Base-by-base conservation (phyloP, 2,797 vertebrate genomes). In the Podarcis lilfordi region DNA sequence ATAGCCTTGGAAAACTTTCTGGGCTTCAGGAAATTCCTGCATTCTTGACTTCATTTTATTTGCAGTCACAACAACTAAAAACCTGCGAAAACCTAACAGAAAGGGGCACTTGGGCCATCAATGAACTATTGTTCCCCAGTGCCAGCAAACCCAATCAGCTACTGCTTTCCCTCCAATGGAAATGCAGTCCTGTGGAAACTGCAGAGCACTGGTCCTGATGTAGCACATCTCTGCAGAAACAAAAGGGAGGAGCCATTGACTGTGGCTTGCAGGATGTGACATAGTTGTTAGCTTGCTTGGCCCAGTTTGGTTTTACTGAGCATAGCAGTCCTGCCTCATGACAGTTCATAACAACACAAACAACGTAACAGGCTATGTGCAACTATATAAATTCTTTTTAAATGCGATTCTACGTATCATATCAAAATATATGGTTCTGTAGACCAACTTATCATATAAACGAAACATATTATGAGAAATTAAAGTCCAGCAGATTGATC, bases 1-100 rank as follows among this genome's bases (percentile, higher is more conserved):
- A 86, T 94, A n/a, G 68, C 72, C 72, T 37, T 0, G 79, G 90
- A 91, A 94, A 89, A 90, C 89, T 76, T 85, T 89, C 86, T 87
- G 82, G 93, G 88, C 89, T 94, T 93, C 92, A 95, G 95, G 96
- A 96, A 96, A 96, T 96, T 90, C 91, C 91, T 91, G 86, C 92
- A 94, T 96, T 96, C 92, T 95, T 96, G 93, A 86, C 92, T 90
- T 91, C 27, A 93, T 91, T 93, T 88, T 80, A 89, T 45, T 84
- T 89, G 86, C 77, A 87, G 78, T 75, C 80, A 92, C 82, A 90
- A 94, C 64, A 37, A 43, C 43, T 43, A 61, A 50, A 50, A 50
- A 13, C 50, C 50, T 19, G 89, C 11, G 89, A 93, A 55, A 94
- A 92, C 59, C 68, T 37, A 81, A 9, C 43, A 17, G 91, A 8